Evolutionary conservation across 2,888 invertebrate species (phyloP), one percentile per base, ranked within the genome.

Genomic region (Lycocerus yunnanus): DNA sequence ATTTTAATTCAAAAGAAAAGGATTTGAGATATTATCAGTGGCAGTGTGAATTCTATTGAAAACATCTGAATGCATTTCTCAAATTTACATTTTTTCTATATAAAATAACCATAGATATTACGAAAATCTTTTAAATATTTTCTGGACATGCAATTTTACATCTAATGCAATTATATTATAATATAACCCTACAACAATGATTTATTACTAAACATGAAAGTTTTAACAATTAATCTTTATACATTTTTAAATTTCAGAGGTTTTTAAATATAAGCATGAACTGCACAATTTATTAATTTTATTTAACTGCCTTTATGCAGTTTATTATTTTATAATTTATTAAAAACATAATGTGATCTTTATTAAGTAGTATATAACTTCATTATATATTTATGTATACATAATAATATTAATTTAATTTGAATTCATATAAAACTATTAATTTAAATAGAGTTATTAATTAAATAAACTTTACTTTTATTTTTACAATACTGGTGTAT

Each of bases 1-100:
- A 71, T 71, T 58, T 71, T 59, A 58, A 66, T 71, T 71, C 58
- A 65, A 58, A 71, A 65, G 65, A 61, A 58, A 58, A 58, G n/a
- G 58, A 20, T 15, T 58, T 71, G 16, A 58, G 70, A 71, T 71
- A 71, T 71, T 21, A 65, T 18, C 21, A 13, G 58, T 71, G 58
- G 58, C 58, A 66, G 20, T 58, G 20, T 58, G 16, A 65, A 43
- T 66, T 66, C 70, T 66, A 58, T 65, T 16, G 18, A 66, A 59
- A 71, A 58, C 15, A 71, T 66, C 58, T 71, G 43, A 58, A 70
- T 66, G 58, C 18, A 11, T 10, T 27, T 69, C 69, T 27, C 63
- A 63, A 18, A 63, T 43, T 43, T 43, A 18, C 15, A 63, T 63
- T 63, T 63, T 63, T 63, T 20, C 18, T 63, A 63, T 63, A 18